These are phyloP conservation scores for Toxostoma redivivum DNA, from an alignment of 2,113 vertebrate genomes.

Conservation along the genomic window DNA sequence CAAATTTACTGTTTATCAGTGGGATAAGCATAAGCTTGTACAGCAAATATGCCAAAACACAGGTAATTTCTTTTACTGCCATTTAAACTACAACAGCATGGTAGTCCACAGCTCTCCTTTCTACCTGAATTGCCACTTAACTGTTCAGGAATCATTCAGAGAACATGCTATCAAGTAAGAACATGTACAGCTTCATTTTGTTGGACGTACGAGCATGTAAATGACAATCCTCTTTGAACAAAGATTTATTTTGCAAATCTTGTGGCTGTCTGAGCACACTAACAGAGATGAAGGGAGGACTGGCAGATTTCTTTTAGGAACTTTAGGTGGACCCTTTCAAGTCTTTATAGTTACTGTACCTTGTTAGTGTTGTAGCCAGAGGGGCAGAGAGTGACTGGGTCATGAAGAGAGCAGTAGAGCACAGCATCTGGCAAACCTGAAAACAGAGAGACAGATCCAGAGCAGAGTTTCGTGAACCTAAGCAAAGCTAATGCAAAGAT, in stretches of 20 bases:
- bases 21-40: not conserved
- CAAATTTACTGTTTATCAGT: not conserved
- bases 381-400: slow-evolving; percentile 77
- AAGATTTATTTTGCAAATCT: not conserved
- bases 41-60: not conserved
- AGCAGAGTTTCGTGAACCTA: not conserved
- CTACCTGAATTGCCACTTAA: not conserved
- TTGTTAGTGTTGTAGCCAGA: slow-evolving; percentile 90
- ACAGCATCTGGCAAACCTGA: slow-evolving; percentile 86
- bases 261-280: not conserved
- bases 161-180: not conserved
- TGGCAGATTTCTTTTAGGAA: not conserved
- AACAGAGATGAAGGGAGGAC: not conserved
- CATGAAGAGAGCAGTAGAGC: slow-evolving; percentile 89
- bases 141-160: not conserved
- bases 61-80: not conserved
- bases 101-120: not conserved
- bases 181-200: not conserved
- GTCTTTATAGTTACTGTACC: slow-evolving; percentile 68
- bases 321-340: not conserved
- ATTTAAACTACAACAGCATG: not conserved
- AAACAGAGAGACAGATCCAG: not conserved
- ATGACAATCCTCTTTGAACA: not conserved
- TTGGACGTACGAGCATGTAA: not conserved
- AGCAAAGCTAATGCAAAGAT: not conserved